phyloP scores from a whole-genome alignment of 1,140 invertebrate genomes.

The Procambarus virginalis region DNA sequence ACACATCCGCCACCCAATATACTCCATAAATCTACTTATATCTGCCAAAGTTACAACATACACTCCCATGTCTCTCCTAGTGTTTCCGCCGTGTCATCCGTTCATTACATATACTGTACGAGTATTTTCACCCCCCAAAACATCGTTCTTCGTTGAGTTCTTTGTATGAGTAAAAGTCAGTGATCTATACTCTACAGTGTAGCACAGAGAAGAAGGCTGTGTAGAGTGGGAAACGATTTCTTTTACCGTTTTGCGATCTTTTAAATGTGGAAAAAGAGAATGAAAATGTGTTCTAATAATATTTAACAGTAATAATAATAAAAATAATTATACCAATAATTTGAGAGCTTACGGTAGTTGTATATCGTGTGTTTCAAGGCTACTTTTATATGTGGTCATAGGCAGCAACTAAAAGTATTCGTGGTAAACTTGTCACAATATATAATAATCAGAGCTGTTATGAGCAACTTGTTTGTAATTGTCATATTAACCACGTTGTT shows the following conservation, averaged over 20 bases:
- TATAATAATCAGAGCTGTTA: no score
- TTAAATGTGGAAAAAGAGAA: background rate
- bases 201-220: no score
- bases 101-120: background rate
- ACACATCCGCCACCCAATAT: background rate
- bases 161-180: background rate
- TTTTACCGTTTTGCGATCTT: background rate
- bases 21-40: slow-evolving; percentile 51
- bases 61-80: slow-evolving; percentile 19
- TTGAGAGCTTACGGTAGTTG: background rate
- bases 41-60: slow-evolving; percentile 52
- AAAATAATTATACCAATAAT: background rate
- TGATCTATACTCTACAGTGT: no score
- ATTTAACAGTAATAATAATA: background rate
- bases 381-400: no score
- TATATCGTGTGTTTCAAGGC: background rate
- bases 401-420: no score
- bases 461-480: no score
- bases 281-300: background rate
- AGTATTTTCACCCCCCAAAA: background rate
- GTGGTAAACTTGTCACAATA: no score
- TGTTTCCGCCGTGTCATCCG: slow-evolving; percentile 35
- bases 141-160: background rate
- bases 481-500: no score
- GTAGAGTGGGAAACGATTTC: background rate